phyloP scores from a whole-genome alignment of 2,113 vertebrate species.

The Takifugu bimaculatus region DNA sequence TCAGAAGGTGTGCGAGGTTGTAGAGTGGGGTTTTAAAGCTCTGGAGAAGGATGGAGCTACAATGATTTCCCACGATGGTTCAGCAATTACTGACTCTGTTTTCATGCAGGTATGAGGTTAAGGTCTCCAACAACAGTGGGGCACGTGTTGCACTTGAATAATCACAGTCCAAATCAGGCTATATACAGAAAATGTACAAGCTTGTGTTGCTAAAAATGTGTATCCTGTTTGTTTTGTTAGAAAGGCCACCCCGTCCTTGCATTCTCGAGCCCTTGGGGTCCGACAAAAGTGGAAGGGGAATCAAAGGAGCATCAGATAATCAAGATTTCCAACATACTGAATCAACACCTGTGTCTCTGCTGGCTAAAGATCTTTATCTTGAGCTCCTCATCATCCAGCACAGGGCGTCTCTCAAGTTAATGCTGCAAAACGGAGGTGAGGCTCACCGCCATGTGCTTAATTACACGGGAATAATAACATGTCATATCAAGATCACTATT shows the following conservation, averaged over 20 bases:
- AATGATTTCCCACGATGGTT: slow-evolving; percentile 56
- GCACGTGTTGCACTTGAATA: neutral
- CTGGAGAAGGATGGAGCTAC: slow-evolving; percentile 62
- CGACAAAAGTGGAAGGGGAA: slow-evolving; percentile 23
- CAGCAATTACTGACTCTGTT: slow-evolving; percentile 74
- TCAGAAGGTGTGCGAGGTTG: slow-evolving; percentile 71
- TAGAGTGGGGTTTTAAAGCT: slow-evolving; percentile 73
- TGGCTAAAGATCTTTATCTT: slow-evolving; percentile 81
- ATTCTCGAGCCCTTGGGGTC: neutral
- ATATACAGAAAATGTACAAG: neutral
- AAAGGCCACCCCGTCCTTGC: slow-evolving; percentile 22
- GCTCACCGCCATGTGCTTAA: neutral
- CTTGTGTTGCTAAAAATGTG: neutral
- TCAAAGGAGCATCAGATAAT: slow-evolving; percentile 17
- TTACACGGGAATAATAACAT: too few species aligned
- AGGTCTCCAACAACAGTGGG: neutral
- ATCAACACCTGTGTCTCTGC: slow-evolving; percentile 14
- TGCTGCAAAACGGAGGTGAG: slow-evolving; percentile 77
- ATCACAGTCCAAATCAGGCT: neutral
- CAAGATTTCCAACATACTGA: slow-evolving; percentile 38
- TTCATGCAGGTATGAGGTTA: slow-evolving; percentile 76
- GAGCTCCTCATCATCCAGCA: slow-evolving; percentile 84
- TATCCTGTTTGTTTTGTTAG: slow-evolving; percentile 37
- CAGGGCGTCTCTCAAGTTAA: slow-evolving; percentile 79
- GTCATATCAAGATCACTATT: too few species aligned